These are phyloP conservation scores for Pseudomyrmex flavicornis DNA, from an alignment of 1,140 invertebrate genomes.

Conservation along the genomic window DNA sequence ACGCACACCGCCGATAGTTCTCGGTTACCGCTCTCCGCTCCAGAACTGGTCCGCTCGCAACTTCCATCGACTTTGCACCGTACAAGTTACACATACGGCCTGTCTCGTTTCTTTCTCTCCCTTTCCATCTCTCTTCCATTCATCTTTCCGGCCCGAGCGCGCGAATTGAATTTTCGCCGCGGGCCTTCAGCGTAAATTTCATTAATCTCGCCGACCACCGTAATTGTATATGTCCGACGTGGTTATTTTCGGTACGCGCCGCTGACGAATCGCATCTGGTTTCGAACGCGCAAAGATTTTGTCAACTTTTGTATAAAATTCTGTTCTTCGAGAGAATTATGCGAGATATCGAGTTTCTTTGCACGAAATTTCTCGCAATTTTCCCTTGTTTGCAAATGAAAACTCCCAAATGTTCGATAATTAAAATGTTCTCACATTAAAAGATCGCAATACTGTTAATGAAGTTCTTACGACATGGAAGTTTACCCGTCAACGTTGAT, in stretches of 20 bases:
- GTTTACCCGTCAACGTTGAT: background rate
- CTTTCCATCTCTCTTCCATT: constrained; percentile 24
- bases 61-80: background rate
- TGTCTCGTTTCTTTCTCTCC: constrained; percentile 6
- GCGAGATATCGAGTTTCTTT: background rate
- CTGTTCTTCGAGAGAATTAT: background rate
- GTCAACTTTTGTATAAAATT: background rate
- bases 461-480: background rate
- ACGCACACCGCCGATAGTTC: constrained; percentile 72
- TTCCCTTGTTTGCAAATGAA: background rate
- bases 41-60: constrained; percentile 32
- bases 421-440: no score
- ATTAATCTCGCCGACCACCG: constrained; percentile 29
- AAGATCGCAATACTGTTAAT: background rate
- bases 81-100: background rate
- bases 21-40: constrained; percentile 14
- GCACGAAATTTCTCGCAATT: background rate
- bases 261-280: constrained; percentile 15
- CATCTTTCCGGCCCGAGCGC: background rate
- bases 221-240: constrained; percentile 4
- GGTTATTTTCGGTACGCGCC: constrained; percentile 23
- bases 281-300: background rate
- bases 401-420: no score
- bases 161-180: constrained; percentile 37
- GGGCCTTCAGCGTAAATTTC: constrained; percentile 30